Base-by-base conservation (phyloP, 2,797 vertebrate genomes). In the Macrochelys suwanniensis region DNA sequence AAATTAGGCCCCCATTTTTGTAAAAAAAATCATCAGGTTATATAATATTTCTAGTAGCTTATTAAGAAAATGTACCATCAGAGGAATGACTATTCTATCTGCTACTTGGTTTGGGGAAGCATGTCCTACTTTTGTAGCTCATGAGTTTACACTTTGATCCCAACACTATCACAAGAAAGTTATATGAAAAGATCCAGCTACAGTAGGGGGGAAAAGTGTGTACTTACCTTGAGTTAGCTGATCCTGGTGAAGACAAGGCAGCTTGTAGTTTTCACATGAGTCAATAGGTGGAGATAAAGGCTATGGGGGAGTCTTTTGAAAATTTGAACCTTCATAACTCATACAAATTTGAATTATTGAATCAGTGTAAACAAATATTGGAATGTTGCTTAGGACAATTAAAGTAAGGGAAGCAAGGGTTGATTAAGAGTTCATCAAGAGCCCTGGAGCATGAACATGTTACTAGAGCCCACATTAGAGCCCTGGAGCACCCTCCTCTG, bases 101-200 rank as follows among this genome's bases (percentile, higher is more conserved):
- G 95, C 89, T 94, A 82, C 89, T 91, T 83, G 33, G 90, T 96
- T 91, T 87, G 94, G 95, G 92, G 84, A 86, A 93, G 93, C 94
- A 95, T 89, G 84, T 94, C 93, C 89, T 93, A 94, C 21, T 7
- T 65, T 37, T 68, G 42, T 76, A 15, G 26, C 42, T 28, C 25
- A 45, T 76, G 71, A 76, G 19, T 68, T 68, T 68, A 37, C 5
- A 59, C 59, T 17, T 57, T 86, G 45, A 31, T 37, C 59, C 65
- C 45, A 9, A 7, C 33, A 42, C 37, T 79, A 25, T 82, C 84
- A 95, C 89, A 95, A 91, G 96, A 95, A 85, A 47, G 57, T 47
- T 86, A 95, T 96, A 85, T 97, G 92, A 97, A 97, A 95, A 95
- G 95, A 91, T 82, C 76, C 89, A 89, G 78, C 90, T 96, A 88